A percentile compares a stretch with the other conserved stretches of the same genome.
Conservation (phyloP, 2,797 vertebrate species). For the Eidolon dupreanum region DNA sequence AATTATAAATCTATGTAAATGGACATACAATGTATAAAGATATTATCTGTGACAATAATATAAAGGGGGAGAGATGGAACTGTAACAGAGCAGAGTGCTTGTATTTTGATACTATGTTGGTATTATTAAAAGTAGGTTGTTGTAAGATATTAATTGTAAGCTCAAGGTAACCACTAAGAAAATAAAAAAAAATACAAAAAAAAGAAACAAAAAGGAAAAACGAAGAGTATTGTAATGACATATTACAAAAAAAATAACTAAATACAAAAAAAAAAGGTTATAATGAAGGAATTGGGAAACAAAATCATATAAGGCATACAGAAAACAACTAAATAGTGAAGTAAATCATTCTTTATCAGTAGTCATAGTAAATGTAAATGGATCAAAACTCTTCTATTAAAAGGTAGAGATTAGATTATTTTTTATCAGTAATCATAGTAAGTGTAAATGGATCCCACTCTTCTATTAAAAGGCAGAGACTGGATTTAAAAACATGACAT, state of each 20-base stretch:
- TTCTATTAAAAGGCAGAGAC: constrained; percentile 18
- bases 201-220: neutral
- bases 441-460: constrained; percentile 13
- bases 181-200: neutral
- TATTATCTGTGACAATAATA: neutral
- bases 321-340: neutral
- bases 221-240: constrained; percentile 22
- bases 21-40: neutral
- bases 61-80: neutral
- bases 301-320: neutral
- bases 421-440: neutral
- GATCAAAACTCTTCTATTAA: constrained; percentile 2
- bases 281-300: neutral
- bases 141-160: constrained; percentile 17
- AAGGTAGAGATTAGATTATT: constrained; percentile 9
- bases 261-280: neutral
- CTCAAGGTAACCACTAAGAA: neutral
- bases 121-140: neutral
- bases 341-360: neutral
- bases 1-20: neutral
- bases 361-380: constrained; percentile 7
- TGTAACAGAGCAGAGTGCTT: neutral
- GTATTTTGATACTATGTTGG: neutral
- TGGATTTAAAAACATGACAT: neutral
- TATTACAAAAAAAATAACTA: neutral